Percentiles rank a stretch among this genome's conserved stretches.
phyloP scores from a whole-genome alignment of 1,140 invertebrate genomes.

The Chelonus insularis region DNA sequence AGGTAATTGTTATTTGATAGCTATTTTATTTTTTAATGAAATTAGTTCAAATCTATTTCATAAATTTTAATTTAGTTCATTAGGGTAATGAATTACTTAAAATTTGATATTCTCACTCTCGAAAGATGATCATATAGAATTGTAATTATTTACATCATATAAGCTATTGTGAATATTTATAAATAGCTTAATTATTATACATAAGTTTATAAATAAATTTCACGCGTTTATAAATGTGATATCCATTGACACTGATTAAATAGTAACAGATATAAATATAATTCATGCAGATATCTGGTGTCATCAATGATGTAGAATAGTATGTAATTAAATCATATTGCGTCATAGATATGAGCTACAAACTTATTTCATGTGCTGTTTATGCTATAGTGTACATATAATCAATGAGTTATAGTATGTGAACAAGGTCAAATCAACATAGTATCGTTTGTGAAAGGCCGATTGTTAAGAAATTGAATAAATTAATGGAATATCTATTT shows the following conservation, averaged over 20 bases:
- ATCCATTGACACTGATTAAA: neutral
- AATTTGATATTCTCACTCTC: no score
- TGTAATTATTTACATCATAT: no score
- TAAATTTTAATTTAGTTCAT: no score
- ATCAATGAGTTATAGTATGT: neutral
- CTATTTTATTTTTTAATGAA: no score
- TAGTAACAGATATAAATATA: neutral
- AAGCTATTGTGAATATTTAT: no score
- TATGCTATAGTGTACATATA: neutral
- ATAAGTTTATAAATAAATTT: neutral
- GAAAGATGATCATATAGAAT: no score
- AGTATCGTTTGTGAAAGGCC: conserved; percentile 8
- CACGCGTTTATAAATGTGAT: neutral
- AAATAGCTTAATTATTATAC: no score
- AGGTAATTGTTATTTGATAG: no score
- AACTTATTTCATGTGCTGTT: neutral
- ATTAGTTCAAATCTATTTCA: no score
- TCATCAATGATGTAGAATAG: neutral
- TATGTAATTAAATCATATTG: neutral
- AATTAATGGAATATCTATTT: neutral
- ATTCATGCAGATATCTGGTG: neutral
- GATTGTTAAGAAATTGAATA: neutral
- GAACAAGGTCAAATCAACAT: neutral
- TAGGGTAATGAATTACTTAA: no score
- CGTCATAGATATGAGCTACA: neutral